Percentiles rank a stretch among this genome's conserved stretches.
These are phyloP conservation scores for Myotis myotis DNA, from an alignment of 2,797 vertebrate species.

Conservation along the genomic window DNA sequence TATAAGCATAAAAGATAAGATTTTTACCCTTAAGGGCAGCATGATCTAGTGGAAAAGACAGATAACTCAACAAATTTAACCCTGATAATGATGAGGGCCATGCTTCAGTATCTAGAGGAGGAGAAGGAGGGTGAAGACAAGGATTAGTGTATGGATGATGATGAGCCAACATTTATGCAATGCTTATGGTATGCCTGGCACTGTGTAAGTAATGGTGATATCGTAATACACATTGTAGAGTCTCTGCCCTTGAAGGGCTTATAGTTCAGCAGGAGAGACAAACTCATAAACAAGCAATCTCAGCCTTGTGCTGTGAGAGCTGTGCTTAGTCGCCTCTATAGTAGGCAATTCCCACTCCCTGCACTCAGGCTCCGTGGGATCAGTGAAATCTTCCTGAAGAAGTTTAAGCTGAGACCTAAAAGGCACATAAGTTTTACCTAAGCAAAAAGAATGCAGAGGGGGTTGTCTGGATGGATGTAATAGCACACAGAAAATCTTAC, in stretches of 20 bases:
- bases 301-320: background rate
- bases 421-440: background rate
- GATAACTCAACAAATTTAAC: background rate
- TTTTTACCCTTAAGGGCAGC: background rate
- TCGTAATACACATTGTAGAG: background rate
- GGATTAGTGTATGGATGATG: background rate
- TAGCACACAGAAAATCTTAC: background rate
- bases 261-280: background rate
- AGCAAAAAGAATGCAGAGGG: background rate
- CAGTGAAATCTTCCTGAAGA: background rate
- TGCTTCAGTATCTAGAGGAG: background rate
- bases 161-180: background rate
- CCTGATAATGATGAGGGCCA: background rate
- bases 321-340: background rate
- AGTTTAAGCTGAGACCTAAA: background rate
- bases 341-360: background rate
- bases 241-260: background rate
- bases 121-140: background rate
- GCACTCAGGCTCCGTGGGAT: background rate
- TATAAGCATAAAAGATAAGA: background rate
- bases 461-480: background rate
- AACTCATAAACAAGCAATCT: background rate
- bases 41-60: background rate
- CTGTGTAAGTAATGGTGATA: background rate
- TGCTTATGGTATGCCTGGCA: background rate